Percentiles rank a stretch among this genome's conserved stretches.
Conservation (phyloP, 2,888 invertebrate species). For the Anthrax anthrax region DNA sequence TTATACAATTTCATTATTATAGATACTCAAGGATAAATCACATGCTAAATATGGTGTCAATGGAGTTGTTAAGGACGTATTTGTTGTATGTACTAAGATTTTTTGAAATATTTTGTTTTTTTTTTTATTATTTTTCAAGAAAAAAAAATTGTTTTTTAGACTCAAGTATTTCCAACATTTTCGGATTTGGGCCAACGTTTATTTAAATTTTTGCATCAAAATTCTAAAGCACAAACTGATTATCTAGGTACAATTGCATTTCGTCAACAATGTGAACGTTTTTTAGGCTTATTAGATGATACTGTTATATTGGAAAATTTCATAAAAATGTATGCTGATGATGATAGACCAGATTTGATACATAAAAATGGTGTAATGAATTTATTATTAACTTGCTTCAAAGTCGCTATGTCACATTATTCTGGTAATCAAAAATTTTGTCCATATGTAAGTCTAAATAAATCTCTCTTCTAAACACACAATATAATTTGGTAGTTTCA, state of each 20-base stretch:
- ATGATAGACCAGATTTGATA: slow-evolving; percentile 42
- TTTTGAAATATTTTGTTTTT: neutral
- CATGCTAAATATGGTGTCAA: slow-evolving; percentile 54
- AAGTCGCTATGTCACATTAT: slow-evolving; percentile 66
- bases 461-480: no score
- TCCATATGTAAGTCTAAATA: slow-evolving; percentile 35
- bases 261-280: slow-evolving; percentile 56
- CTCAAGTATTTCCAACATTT: slow-evolving; percentile 66
- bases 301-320: slow-evolving; percentile 49
- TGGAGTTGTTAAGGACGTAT: slow-evolving; percentile 48
- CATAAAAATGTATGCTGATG: slow-evolving; percentile 47
- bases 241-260: slow-evolving; percentile 51
- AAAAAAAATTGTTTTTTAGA: slow-evolving; percentile 34
- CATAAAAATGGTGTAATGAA: slow-evolving; percentile 48
- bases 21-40: slow-evolving; percentile 56
- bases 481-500: no score
- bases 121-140: neutral
- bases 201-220: slow-evolving; percentile 46
- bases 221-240: slow-evolving; percentile 43
- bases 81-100: slow-evolving; percentile 22
- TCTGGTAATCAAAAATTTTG: slow-evolving; percentile 49
- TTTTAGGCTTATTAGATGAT: slow-evolving; percentile 43
- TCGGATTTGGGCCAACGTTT: slow-evolving; percentile 54
- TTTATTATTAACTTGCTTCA: slow-evolving; percentile 58
- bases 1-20: slow-evolving; percentile 20